These are phyloP conservation scores for Macrotus californicus DNA, from an alignment of 2,113 vertebrate species.

Conservation along the genomic window DNA sequence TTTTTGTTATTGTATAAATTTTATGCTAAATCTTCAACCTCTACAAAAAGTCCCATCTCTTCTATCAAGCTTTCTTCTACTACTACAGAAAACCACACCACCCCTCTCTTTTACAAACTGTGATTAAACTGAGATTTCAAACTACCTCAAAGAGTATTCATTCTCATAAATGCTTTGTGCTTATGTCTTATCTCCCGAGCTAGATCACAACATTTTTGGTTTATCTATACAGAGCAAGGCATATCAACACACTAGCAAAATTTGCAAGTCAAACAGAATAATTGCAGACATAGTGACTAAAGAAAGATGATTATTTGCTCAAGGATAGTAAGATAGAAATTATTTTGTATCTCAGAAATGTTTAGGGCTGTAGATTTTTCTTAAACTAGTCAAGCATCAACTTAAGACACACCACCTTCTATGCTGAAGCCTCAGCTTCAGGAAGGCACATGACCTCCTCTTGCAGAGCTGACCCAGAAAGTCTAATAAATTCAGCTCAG, in stretches of 20 bases:
- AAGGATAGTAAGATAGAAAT: not conserved
- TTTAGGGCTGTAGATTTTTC: not conserved
- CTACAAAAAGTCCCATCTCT: not conserved
- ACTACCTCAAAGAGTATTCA: not conserved
- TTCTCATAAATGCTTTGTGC: not conserved
- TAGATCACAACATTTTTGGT: not conserved
- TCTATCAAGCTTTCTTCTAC: slow-evolving; percentile 14
- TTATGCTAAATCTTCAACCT: slow-evolving; percentile 14
- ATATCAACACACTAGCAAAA: not conserved
- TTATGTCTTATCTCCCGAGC: not conserved
- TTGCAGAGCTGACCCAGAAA: not conserved
- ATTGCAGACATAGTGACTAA: not conserved
- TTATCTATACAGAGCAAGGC: not conserved
- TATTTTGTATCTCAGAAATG: not conserved
- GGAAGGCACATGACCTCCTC: not conserved
- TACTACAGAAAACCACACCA: not conserved
- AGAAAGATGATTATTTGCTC: not conserved
- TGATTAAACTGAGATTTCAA: slow-evolving; percentile 3
- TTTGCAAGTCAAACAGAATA: not conserved
- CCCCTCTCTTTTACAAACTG: not conserved
- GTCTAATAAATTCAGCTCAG: slow-evolving; percentile 28
- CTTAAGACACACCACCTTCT: not conserved
- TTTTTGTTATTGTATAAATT: not conserved
- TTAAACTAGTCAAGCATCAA: not conserved
- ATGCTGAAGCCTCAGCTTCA: not conserved